Percentiles rank a stretch among this genome's conserved stretches.
Conservation (phyloP, 2,888 invertebrate species). For the Ectemnius cavifrons region DNA sequence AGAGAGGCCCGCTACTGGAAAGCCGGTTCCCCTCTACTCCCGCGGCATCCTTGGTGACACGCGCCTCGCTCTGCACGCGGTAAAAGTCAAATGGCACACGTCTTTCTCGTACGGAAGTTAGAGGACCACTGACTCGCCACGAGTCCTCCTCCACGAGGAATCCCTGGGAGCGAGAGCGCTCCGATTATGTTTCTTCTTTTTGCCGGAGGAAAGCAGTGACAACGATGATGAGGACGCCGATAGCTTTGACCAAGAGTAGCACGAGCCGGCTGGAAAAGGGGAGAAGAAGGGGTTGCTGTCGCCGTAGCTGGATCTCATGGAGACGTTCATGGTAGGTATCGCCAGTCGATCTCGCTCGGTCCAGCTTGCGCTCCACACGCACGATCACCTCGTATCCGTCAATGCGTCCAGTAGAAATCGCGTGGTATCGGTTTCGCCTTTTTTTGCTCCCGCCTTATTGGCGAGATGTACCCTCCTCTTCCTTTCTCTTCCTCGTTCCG, state of each 20-base stretch:
- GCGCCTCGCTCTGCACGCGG: no score
- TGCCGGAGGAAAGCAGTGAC: constrained; percentile 20
- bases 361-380: neutral
- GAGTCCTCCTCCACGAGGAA: no score
- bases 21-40: no score
- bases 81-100: no score
- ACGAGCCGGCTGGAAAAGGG: neutral
- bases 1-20: no score
- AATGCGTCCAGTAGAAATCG: constrained; percentile 4
- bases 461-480: constrained; percentile 10
- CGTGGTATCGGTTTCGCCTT: constrained; percentile 2
- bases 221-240: neutral
- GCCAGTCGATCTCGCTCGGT: neutral
- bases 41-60: no score
- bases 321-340: constrained; percentile 5
- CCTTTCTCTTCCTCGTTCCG: constrained; percentile 23
- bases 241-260: neutral
- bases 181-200: constrained; percentile 36
- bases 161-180: constrained; percentile 22
- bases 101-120: no score
- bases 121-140: no score
- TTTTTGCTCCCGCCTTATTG: constrained; percentile 26
- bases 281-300: constrained; percentile 1
- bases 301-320: neutral
- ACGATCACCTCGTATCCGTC: neutral